These are phyloP conservation scores for Pediacus dermestoides DNA, from an alignment of 2,888 invertebrate genomes.

Conservation along the genomic window DNA sequence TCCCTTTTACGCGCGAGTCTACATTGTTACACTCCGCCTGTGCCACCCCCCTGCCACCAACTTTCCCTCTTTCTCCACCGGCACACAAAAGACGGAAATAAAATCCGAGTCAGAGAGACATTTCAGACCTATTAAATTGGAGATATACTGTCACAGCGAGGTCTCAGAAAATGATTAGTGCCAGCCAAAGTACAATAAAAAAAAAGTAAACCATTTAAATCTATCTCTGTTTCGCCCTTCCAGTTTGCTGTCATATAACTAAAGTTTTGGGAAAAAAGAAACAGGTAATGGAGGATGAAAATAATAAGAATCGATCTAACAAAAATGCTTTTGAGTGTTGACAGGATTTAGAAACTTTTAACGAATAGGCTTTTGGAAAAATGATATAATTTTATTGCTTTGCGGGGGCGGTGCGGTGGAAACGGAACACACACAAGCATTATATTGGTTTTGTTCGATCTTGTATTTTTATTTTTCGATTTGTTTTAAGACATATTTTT, in stretches of 20 bases:
- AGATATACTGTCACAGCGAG: slow-evolving; percentile 36
- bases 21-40: slow-evolving; percentile 19
- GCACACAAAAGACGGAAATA: slow-evolving; percentile 13
- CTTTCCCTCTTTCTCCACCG: slow-evolving; percentile 10
- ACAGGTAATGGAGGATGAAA: slow-evolving; percentile 31
- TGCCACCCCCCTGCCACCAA: slow-evolving; percentile 13
- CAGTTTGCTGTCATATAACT: slow-evolving; percentile 12
- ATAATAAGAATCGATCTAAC: slow-evolving; percentile 36
- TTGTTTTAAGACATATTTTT: neutral
- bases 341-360: slow-evolving; percentile 39
- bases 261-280: slow-evolving; percentile 15
- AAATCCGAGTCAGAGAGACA: slow-evolving; percentile 17
- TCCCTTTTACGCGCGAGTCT: slow-evolving; percentile 25
- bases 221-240: slow-evolving; percentile 12
- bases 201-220: slow-evolving; percentile 30
- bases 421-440: neutral
- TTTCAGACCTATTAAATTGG: slow-evolving; percentile 32
- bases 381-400: slow-evolving; percentile 20
- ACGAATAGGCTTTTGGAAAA: slow-evolving; percentile 36
- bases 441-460: neutral
- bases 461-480: slow-evolving; percentile 3
- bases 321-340: slow-evolving; percentile 32
- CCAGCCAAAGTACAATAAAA: slow-evolving; percentile 33
- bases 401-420: slow-evolving; percentile 2
- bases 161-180: slow-evolving; percentile 37